Evolutionary conservation across 2,797 vertebrate genomes (phyloP), one percentile per base, ranked within the genome.

Genomic region (Pseudochirops cupreus): DNA sequence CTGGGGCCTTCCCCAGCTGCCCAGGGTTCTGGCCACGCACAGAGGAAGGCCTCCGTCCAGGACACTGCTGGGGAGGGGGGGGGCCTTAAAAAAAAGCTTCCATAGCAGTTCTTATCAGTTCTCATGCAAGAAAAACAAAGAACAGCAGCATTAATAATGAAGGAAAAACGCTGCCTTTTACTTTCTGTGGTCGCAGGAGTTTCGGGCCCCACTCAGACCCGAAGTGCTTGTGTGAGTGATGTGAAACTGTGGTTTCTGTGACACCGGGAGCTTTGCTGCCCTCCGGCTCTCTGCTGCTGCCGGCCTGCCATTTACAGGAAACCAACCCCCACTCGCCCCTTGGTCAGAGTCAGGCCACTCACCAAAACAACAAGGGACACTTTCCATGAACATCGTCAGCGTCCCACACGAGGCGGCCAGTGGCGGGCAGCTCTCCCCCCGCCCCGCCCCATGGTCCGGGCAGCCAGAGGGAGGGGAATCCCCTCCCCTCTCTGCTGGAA

Each of bases 221-320:
- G 93, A 98, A 98, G 98, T 98, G 97, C 93, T 97, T 96, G 96
- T 98, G 98, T 98, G 98, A 98, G 98, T 98, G 98, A 99, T 98
- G 98, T 99, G 98, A 99, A 99, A 99, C 98, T 97, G 99, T 97
- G 98, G 98, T 98, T 98, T 98, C 97, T 96, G 93, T 1, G 93
- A 98, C 97, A 98, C 97, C 92, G 97, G 62, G 98, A 96, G 97
- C 98, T 98, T 98, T 99, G 98, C 98, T 98, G 98, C 98, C 98
- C 98, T 98, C 98, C 62, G n/a, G 97, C 98, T 98, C 98, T 98
- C 98, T 98, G 98, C 98, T 98, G 98, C 98, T 97, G 97, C 91
- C 98, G 96, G 97, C 97, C 98, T 98, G 97, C 97, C 97, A 98
- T 97, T 99, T 99, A 99, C 99, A 98, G 98, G 98, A 99, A 99